phyloP scores from a whole-genome alignment of 35 echinoderm and acorn worm species.

The Antedon bifida region DNA sequence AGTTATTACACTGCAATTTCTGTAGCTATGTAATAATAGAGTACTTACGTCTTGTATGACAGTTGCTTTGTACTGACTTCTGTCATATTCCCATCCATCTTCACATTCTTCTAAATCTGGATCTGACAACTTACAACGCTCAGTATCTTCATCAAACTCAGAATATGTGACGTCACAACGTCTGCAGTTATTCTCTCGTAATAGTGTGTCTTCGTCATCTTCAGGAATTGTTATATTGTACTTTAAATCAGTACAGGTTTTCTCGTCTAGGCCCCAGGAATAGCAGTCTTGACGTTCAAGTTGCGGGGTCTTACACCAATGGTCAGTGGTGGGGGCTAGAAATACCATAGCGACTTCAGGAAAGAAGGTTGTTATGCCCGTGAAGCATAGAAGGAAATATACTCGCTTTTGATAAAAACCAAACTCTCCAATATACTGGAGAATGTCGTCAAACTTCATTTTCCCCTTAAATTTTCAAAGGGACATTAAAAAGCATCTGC shows the following conservation, averaged over 20 bases:
- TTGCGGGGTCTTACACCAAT: conserved; percentile 21
- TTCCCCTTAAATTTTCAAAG: not conserved
- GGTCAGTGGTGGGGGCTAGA: conserved; percentile 13
- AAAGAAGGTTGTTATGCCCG: not conserved
- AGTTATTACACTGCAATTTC: too few relatives aligned
- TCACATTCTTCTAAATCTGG: conserved; percentile 2
- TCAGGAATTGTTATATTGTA: not conserved
- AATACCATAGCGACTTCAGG: conserved; percentile 17
- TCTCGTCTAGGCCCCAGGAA: not conserved
- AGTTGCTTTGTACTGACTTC: conserved; percentile 19
- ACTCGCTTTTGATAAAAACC: conserved; percentile 27
- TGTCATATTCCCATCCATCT: conserved; percentile 25
- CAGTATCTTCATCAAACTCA: not conserved
- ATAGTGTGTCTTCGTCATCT: not conserved
- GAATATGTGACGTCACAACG: not conserved
- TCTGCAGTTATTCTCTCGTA: not conserved
- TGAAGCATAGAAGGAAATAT: conserved; percentile 4
- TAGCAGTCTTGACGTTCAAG: not conserved
- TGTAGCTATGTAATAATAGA: too few relatives aligned
- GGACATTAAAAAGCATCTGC: too few relatives aligned
- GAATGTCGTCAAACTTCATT: conserved; percentile 47
- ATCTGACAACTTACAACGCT: not conserved
- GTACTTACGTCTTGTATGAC: conserved; percentile 22
- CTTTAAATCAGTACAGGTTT: not conserved
- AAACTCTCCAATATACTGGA: conserved; percentile 25